Evolutionary conservation across 2,888 invertebrate species (phyloP), one percentile per base, ranked within the genome.

Genomic region (Capitulum mitella): DNA sequence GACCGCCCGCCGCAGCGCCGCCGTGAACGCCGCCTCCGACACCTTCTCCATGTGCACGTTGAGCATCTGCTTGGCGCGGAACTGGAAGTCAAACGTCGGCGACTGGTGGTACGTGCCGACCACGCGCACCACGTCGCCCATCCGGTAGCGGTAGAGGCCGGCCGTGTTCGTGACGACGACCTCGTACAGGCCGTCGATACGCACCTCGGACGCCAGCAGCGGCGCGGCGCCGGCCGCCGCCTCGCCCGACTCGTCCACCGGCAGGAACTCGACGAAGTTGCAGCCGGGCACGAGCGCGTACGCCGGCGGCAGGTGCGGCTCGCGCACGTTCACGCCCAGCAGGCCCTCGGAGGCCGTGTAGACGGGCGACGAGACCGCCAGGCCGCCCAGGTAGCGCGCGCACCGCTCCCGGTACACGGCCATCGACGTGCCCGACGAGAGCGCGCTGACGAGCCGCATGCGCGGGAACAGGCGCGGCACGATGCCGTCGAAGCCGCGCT

Each of bases 1-100:
- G 26, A 77, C 51, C 8, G 58, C 51, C 34, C n/a, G 51, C 16
- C 76, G 81, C 77, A 86, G 80, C 3, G 84, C 84, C 61, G 83
- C 81, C 79, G 84, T 85, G 81, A 86, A 84, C 40, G 83, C 80
- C 10, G 82, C 80, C 81, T 86, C 85, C 0, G 85, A 84, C 10
- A 84, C 84, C 82, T 86, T 86, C 83, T 86, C 86, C 81, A 85
- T 85, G 81, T 84, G 82, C 8, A 85, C 83, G 83, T 85, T 86
- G 80, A 86, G 80, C 79, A 86, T 83, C 82, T 86, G 86, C 10
- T 29, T 46, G 64, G 34, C 58, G n/a, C 77, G 77, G 58, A 54
- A 77, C 37, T 37, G 37, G 77, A 77, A 77, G 37, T 77, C 77
- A 48, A 48, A 22, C 34, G 51, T 77, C n/a, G 77, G 77, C 46